A percentile compares a stretch with the other conserved stretches of the same genome.
phyloP scores from a whole-genome alignment of 2,113 vertebrate species.

The Upupa epops region DNA sequence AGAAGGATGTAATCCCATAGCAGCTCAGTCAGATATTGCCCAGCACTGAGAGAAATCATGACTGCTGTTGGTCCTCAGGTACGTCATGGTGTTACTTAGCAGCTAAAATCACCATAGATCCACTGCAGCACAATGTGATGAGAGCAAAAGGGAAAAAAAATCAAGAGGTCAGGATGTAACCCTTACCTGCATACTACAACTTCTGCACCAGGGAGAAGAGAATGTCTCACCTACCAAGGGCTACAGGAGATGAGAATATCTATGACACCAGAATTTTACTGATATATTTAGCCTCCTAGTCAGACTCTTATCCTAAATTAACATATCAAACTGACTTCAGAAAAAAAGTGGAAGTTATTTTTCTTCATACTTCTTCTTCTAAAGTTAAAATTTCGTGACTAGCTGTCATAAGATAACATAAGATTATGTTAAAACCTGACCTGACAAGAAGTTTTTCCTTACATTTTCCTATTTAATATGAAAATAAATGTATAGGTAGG shows the following conservation, averaged over 20 bases:
- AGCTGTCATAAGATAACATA: not conserved
- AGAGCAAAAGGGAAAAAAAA: not conserved
- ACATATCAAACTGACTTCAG: not conserved
- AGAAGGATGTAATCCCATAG: not conserved
- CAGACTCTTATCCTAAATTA: not conserved
- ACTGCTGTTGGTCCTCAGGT: not conserved
- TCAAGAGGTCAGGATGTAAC: not conserved
- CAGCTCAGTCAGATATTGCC: not conserved
- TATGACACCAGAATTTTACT: not conserved
- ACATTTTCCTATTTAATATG: not conserved
- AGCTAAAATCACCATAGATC: not conserved
- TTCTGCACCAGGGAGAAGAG: not conserved
- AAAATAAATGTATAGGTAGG: not conserved
- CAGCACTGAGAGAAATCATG: not conserved
- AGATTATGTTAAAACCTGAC: not conserved
- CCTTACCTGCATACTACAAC: not conserved
- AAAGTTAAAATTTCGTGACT: not conserved
- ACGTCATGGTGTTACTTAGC: fast-evolving
- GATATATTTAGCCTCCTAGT: not conserved
- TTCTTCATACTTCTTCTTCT: not conserved
- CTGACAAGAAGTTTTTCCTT: not conserved
- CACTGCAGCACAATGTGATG: fast-evolving
- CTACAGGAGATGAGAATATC: not conserved
- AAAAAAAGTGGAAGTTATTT: not conserved
- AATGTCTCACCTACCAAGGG: not conserved